A percentile compares a stretch with the other conserved stretches of the same genome.
These are phyloP conservation scores for Muraenolepis orangiensis DNA, from an alignment of 2,797 vertebrate genomes.

Conservation along the genomic window DNA sequence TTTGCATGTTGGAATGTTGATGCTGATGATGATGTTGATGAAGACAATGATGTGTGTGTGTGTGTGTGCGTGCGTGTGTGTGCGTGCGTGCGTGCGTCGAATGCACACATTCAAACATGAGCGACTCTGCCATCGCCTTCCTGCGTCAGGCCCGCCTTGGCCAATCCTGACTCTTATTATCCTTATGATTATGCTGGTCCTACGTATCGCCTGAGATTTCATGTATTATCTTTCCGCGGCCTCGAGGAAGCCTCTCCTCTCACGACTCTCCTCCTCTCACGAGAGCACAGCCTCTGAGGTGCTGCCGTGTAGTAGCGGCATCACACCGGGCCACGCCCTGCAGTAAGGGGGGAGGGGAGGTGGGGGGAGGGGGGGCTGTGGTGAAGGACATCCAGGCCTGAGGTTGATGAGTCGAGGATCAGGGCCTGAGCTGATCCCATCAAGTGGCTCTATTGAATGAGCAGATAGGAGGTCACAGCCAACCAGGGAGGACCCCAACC, in stretches of 20 bases:
- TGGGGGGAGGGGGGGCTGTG: too few relatives aligned
- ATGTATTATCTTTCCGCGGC: not conserved
- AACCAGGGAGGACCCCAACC: not conserved
- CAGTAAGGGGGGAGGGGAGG: too few relatives aligned
- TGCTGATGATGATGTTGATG: not conserved
- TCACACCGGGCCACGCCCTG: slow-evolving; percentile 7
- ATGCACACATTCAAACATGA: slow-evolving; percentile 50
- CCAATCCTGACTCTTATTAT: not conserved
- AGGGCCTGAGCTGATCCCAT: too few relatives aligned
- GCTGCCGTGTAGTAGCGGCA: slow-evolving; percentile 16
- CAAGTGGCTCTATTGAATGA: not conserved
- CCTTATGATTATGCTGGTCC: not conserved
- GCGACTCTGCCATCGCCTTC: not conserved
- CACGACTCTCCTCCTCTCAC: not conserved
- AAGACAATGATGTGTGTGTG: not conserved
- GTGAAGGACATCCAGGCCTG: slow-evolving; percentile 2
- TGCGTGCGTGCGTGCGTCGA: slow-evolving; percentile 20
- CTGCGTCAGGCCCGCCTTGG: not conserved
- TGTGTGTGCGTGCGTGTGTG: slow-evolving; percentile 30
- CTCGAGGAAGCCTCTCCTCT: not conserved
- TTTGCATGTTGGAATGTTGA: not conserved
- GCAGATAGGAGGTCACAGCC: not conserved
- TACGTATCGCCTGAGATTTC: not conserved
- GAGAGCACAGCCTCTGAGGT: not conserved
- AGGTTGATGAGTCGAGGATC: too few relatives aligned